Percentiles rank a stretch among this genome's conserved stretches.
Conservation (phyloP, 2,888 invertebrate genomes). For the Scelioninae gen. 2 region DNA sequence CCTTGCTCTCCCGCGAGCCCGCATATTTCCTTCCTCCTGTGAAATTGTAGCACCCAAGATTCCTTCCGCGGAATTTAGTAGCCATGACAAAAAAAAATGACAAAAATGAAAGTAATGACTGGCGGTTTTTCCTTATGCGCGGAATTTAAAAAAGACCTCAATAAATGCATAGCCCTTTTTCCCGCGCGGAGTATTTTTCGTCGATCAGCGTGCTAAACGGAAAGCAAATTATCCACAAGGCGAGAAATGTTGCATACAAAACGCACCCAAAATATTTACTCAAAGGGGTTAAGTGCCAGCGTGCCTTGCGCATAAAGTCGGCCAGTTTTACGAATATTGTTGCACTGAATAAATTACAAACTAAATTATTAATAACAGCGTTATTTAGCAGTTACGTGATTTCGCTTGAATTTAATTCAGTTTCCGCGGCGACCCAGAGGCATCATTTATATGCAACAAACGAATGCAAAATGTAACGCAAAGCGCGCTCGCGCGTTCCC, state of each 20-base stretch:
- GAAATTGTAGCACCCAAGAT: conserved; percentile 55
- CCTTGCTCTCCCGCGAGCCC: conserved; percentile 52
- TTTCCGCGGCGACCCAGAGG: conserved; percentile 3
- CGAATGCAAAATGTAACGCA: conserved; percentile 23
- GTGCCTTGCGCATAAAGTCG: not conserved
- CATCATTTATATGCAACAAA: conserved; percentile 40
- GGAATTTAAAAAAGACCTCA: conserved; percentile 7
- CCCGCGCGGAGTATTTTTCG: not conserved
- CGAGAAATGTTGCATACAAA: not conserved
- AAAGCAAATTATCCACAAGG: conserved; percentile 8
- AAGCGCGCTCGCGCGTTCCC: not conserved
- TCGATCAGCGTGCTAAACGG: not conserved
- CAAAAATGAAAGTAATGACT: conserved; percentile 51
- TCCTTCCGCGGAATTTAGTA: conserved; percentile 54
- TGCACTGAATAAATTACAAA: conserved; percentile 12
- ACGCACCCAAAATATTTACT: conserved; percentile 5
- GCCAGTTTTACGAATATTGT: not conserved
- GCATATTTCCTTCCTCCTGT: conserved; percentile 39
- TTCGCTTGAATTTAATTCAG: conserved; percentile 24
- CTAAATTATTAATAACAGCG: conserved; percentile 13
- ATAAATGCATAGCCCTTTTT: not conserved
- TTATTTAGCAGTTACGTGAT: conserved; percentile 26
- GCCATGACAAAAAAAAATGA: conserved; percentile 49
- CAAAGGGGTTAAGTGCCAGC: conserved; percentile 7
- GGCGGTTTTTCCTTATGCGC: conserved; percentile 34